These are phyloP conservation scores for Ceuthmochares aereus DNA, from an alignment of 2,113 vertebrate genomes.

Conservation along the genomic window DNA sequence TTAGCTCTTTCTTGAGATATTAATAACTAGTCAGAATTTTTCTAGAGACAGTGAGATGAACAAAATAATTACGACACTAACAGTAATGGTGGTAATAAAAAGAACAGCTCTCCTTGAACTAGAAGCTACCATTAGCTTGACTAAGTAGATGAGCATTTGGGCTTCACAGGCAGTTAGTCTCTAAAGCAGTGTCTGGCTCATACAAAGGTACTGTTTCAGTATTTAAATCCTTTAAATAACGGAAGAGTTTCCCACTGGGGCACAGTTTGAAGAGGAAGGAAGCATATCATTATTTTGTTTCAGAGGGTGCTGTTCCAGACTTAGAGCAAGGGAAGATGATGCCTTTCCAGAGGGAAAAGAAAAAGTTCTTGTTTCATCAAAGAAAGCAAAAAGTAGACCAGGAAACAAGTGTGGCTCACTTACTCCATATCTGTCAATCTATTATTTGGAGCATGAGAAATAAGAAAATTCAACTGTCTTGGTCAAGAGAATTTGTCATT, in stretches of 20 bases:
- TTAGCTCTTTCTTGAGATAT: slow-evolving; percentile 18
- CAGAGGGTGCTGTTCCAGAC: neutral
- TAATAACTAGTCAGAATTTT: slow-evolving; percentile 15
- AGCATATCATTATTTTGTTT: neutral
- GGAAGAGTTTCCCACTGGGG: neutral
- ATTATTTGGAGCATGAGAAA: neutral
- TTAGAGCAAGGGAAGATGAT: neutral
- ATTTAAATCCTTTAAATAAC: slow-evolving; percentile 29
- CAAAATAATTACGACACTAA: slow-evolving; percentile 15
- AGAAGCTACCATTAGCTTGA: slow-evolving; percentile 30
- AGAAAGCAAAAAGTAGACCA: neutral
- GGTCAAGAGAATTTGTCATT: neutral
- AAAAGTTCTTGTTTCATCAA: neutral
- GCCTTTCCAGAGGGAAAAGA: neutral
- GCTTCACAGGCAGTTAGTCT: slow-evolving; percentile 17
- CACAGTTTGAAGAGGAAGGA: neutral
- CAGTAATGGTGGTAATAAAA: neutral
- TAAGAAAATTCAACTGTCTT: neutral
- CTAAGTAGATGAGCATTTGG: slow-evolving; percentile 37
- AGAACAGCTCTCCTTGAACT: neutral
- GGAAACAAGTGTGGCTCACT: neutral
- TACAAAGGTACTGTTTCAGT: neutral
- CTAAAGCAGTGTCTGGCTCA: neutral
- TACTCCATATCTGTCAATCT: neutral
- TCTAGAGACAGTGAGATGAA: neutral